phyloP scores from a whole-genome alignment of 2,888 invertebrate species.

The Neoaliturus tenellus region DNA sequence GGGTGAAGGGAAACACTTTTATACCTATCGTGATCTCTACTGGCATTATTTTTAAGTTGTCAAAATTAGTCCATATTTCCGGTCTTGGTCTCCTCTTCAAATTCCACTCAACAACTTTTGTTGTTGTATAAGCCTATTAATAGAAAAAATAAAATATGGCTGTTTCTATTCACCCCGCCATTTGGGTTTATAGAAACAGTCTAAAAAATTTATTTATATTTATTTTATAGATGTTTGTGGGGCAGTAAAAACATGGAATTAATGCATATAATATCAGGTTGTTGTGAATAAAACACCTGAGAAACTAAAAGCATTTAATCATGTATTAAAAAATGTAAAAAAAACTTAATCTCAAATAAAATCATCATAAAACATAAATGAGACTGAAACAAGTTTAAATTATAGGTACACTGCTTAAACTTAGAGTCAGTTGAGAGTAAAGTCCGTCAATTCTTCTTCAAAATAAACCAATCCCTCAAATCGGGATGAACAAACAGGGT shows the following conservation, averaged over 20 bases:
- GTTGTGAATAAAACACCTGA: slow-evolving; percentile 24
- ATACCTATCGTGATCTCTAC: too few species aligned
- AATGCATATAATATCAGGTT: background rate
- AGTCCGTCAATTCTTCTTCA: slow-evolving; percentile 28
- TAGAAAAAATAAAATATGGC: slow-evolving; percentile 32
- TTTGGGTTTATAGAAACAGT: slow-evolving; percentile 54
- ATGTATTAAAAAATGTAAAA: background rate
- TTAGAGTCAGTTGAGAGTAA: slow-evolving; percentile 11
- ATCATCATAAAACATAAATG: background rate
- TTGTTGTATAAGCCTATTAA: too few species aligned
- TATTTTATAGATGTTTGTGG: background rate
- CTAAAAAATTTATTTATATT: slow-evolving; percentile 2
- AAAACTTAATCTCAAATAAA: background rate
- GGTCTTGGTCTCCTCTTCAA: too few species aligned
- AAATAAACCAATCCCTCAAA: slow-evolving; percentile 33
- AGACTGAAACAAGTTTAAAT: background rate
- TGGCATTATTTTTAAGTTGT: too few species aligned
- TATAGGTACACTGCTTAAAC: background rate
- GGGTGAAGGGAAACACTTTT: too few species aligned
- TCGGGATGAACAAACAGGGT: slow-evolving; percentile 14
- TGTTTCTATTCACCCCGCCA: slow-evolving; percentile 50
- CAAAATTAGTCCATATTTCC: too few species aligned
- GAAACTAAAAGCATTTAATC: background rate
- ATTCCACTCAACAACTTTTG: too few species aligned
- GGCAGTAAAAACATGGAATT: slow-evolving; percentile 37